These are phyloP conservation scores for Apistogramma diplotaenia DNA, from an alignment of 2,113 vertebrate species.

Conservation along the genomic window DNA sequence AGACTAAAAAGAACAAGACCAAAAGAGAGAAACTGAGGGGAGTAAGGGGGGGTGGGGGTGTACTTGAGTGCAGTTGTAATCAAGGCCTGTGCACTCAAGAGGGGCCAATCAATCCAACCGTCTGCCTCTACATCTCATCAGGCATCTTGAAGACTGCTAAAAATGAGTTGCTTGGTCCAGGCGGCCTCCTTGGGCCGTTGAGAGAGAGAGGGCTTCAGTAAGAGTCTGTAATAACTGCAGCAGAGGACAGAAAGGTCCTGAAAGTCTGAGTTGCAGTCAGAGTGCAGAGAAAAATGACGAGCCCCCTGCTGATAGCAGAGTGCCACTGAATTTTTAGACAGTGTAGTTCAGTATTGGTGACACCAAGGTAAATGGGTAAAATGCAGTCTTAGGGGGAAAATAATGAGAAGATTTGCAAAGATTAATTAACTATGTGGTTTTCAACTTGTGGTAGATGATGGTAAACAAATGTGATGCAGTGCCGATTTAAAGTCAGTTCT, in stretches of 20 bases:
- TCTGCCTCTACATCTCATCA: constrained; percentile 68
- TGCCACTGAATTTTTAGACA: background rate
- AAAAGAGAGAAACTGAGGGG: constrained; percentile 1
- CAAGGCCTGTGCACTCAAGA: constrained; percentile 62
- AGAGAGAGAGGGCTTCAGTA: background rate
- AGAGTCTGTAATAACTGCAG: constrained; percentile 5
- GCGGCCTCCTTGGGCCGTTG: constrained; percentile 23
- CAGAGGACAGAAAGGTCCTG: constrained; percentile 2
- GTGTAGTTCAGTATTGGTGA: background rate
- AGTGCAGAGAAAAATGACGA: background rate
- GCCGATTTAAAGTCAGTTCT: too few species aligned
- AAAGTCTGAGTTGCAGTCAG: constrained; percentile 5
- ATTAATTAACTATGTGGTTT: background rate
- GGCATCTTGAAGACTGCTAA: constrained; percentile 43
- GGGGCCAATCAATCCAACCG: constrained; percentile 67
- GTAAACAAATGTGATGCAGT: background rate
- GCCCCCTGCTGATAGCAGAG: background rate
- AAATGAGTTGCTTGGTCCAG: constrained; percentile 40
- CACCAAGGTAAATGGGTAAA: background rate
- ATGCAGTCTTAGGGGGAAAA: background rate
- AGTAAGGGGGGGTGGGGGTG: background rate
- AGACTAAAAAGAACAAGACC: constrained; percentile 1
- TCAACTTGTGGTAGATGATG: background rate
- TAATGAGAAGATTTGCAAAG: background rate
- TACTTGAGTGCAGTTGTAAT: constrained; percentile 64